Conservation (phyloP, 2,888 invertebrate species). For the Nasonia oneida region DNA sequence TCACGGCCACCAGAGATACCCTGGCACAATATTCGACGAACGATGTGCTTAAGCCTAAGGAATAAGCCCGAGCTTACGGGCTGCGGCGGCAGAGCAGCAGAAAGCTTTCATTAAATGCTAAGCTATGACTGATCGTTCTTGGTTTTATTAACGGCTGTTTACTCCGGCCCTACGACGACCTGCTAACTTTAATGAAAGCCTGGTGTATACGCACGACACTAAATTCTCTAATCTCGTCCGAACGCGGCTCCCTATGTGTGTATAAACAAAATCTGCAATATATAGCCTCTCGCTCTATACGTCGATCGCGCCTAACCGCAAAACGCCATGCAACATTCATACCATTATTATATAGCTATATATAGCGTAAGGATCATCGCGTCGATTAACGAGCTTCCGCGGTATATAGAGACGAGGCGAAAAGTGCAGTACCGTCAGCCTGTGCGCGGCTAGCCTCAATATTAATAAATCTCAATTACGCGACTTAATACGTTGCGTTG, state of each 20-base stretch:
- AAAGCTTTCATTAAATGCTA: slow-evolving; percentile 74
- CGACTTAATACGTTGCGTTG: slow-evolving; percentile 70
- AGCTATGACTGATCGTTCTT: slow-evolving; percentile 72
- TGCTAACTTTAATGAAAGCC: slow-evolving; percentile 47
- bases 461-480: slow-evolving; percentile 79
- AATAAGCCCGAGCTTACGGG: slow-evolving; percentile 35
- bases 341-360: no score
- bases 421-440: not conserved
- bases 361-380: not conserved
- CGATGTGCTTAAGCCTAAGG: slow-evolving; percentile 36
- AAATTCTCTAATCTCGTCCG: slow-evolving; percentile 27
- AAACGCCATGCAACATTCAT: not conserved
- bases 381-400: not conserved
- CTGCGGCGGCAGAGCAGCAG: slow-evolving; percentile 24
- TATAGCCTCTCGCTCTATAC: not conserved
- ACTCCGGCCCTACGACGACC: slow-evolving; percentile 2
- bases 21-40: slow-evolving; percentile 16
- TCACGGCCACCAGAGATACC: not conserved
- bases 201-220: not conserved
- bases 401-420: not conserved
- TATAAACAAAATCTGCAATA: not conserved
- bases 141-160: slow-evolving; percentile 58
- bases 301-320: not conserved
- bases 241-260: not conserved
- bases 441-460: slow-evolving; percentile 66